Base-by-base conservation (phyloP, 2,113 vertebrate genomes). In the Vireo altiloquus region DNA sequence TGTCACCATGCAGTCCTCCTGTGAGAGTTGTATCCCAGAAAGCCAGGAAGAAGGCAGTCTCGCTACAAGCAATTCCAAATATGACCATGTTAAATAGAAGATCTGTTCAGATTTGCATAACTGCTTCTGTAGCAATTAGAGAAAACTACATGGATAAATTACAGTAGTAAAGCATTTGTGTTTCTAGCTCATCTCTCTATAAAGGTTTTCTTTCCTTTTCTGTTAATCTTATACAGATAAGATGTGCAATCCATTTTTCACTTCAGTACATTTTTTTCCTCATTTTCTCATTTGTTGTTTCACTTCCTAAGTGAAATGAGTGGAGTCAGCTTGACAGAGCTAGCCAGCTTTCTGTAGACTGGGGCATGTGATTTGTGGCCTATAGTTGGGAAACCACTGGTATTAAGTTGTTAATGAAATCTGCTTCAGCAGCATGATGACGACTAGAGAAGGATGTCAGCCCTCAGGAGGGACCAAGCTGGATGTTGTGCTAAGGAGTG, bases 321-420 rank as follows among this genome's bases (percentile, higher is more conserved):
- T 27, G 18, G 76, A 93, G 65, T 94, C 86, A 96, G 84, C 77
- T 68, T 61, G 89, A 33, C 15, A 64, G 57, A 90, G n/a, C 65
- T 68, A n/a, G 49, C 69, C 61, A 87, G 69, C n/a, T 94, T 87
- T 85, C 84, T 95, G 63, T 75, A 92, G 66, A 61, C 30, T 25
- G 17, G 74, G 31, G 25, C 89, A 87, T 87, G 78, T 85, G 78
- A 87, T 77, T 91, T 92, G 84, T 82, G 93, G 78, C 65, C 81
- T 21, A 0, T 40, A 56, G 49, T 35, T 91, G 57, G 78, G 87
- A 95, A 95, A 87, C 89, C 81, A 82, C 91, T 91, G 78, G 40
- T 54, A 91, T 87, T 78, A 89, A 83, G 39, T 46, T 82, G 69
- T 87, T 95, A 27, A 24, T 91, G 72, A 84, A 84, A 75, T 60